Base-by-base conservation (phyloP, 2,797 vertebrate genomes). In the Sebastes vulpes region DNA sequence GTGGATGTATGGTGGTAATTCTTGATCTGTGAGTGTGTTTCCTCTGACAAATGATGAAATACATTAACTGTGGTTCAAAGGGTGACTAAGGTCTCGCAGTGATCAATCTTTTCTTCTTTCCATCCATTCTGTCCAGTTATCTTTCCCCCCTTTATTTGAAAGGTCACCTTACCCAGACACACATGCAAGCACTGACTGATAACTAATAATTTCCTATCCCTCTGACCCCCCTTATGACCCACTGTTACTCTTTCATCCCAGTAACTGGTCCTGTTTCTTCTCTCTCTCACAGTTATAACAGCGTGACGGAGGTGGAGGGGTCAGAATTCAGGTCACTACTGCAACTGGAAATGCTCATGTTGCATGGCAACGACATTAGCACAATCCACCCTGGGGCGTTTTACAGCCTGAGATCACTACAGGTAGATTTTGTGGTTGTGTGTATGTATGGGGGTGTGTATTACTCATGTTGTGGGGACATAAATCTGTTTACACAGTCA, bases 311-410 rank as follows among this genome's bases (percentile, higher is more conserved):
- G 60, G 91, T 97, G 88, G 91, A 92, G 29, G 91, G 90, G 68
- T 94, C 94, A 59, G 93, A 96, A 84, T 95, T 96, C 82, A 85
- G 89, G 87, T 90, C 92, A 42, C 90, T 97, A 26, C 91, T 61
- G 65, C 91, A 94, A 81, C 90, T 97, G 88, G 96, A 97, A 93
- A 96, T 97, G 93, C 95, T 97, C 70, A 96, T 97, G 96, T 84
- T 97, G 68, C 96, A 97, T 72, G 96, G 96, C 59, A 97, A 97
- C 6, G 93, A 96, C 88, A 96, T 97, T 57, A 92, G 57, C 72
- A 89, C 83, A 3, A 79, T 97, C 60, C 91, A 94, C 4, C 65
- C 92, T 0, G 95, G 96, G 56, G 93, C 95, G 0, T 97, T 97
- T 91, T 94, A 96, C 88, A 93, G 93, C 80, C 89, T 97, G 68